Evolutionary conservation across 2,797 vertebrate species (phyloP).

Genomic region (Argentina silus): DNA sequence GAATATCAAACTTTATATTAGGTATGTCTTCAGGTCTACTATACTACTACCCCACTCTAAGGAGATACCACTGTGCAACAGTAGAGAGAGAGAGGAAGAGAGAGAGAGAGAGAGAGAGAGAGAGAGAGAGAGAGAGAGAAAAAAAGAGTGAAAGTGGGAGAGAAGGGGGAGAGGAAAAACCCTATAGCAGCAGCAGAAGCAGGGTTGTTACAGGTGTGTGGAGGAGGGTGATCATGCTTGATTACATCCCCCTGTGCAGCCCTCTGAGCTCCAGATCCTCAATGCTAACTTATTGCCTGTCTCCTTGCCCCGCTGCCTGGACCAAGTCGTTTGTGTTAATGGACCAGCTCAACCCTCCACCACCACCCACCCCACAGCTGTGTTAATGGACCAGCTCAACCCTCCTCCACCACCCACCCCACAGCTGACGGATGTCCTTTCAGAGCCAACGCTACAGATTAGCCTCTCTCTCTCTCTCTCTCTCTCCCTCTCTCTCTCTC

Average conservation of each 20-base stretch:
- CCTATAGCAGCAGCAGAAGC: neutral
- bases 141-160: too few relatives aligned
- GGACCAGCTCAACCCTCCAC: slow-evolving; percentile 11
- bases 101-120: neutral
- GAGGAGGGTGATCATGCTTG: slow-evolving; percentile 16
- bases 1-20: too few relatives aligned
- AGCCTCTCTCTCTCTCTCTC: neutral
- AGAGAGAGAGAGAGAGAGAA: neutral
- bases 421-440: neutral
- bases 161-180: neutral
- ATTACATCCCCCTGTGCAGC: slow-evolving; percentile 20
- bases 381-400: neutral
- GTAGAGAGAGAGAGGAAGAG: neutral
- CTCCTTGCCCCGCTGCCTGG: slow-evolving; percentile 36
- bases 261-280: slow-evolving; percentile 30
- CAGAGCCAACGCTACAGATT: neutral
- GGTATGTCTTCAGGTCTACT: too few relatives aligned
- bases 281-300: slow-evolving; percentile 56
- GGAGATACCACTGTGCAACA: slow-evolving; percentile 32
- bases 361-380: neutral
- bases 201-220: slow-evolving; percentile 45
- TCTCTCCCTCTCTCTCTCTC: neutral
- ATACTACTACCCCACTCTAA: too few relatives aligned
- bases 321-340: slow-evolving; percentile 28
- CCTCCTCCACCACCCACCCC: neutral